Evolutionary conservation across 2,888 invertebrate species (phyloP).

Genomic region (Polyommatus icarus): DNA sequence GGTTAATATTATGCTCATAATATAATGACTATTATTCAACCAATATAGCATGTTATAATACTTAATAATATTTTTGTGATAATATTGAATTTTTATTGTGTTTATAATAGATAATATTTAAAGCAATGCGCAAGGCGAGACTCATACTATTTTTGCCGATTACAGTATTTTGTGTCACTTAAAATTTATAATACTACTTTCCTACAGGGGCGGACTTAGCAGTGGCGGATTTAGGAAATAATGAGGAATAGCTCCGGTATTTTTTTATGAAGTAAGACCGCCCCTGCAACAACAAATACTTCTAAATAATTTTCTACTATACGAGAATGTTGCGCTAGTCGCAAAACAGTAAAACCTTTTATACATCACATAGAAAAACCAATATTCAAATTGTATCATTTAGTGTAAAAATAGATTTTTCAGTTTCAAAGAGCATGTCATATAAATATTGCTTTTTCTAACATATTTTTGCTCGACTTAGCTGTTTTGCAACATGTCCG

Average conservation of each 20-base stretch:
- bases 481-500: neutral
- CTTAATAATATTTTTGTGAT: neutral
- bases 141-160: neutral
- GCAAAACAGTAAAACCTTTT: neutral
- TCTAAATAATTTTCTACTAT: neutral
- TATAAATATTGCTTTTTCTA: neutral
- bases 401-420: conserved; percentile 17
- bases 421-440: neutral
- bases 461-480: neutral
- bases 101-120: conserved; percentile 15
- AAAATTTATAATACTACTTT: conserved; percentile 20
- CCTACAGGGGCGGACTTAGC: neutral
- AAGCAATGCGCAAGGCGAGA: conserved; percentile 18
- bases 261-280: neutral
- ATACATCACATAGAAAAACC: neutral
- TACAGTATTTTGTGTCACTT: conserved; percentile 1
- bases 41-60: neutral
- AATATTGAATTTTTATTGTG: neutral
- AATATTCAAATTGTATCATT: neutral
- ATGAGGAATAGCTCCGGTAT: neutral
- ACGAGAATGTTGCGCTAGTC: neutral
- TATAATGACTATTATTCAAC: neutral
- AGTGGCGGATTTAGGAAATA: neutral
- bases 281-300: conserved; percentile 1
- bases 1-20: neutral